Evolutionary conservation across 2,888 invertebrate species (phyloP).

Genomic region (Ochropacha duplaris): DNA sequence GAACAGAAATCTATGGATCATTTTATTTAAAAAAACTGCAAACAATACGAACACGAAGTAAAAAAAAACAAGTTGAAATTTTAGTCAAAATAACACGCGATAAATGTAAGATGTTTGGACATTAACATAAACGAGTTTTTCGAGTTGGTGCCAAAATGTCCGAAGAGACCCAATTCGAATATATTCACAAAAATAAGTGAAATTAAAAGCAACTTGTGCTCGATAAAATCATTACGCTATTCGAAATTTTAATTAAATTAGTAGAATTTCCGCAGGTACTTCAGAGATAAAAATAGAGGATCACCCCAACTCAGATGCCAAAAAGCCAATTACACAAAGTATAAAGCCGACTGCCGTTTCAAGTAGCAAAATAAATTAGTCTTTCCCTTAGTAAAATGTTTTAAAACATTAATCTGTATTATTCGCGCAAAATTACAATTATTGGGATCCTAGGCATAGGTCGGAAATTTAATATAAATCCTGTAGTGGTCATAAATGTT

Average conservation of each 20-base stretch:
- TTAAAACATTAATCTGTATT: not conserved
- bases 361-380: too few species aligned
- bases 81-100: not conserved
- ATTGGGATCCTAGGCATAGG: not conserved
- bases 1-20: too few species aligned
- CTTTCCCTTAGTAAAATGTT: not conserved
- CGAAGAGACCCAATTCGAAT: not conserved
- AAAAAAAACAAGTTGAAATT: too few species aligned
- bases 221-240: not conserved
- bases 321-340: not conserved
- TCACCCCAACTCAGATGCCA: not conserved
- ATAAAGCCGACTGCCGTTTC: not conserved
- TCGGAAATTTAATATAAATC: constrained; percentile 25
- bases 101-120: not conserved
- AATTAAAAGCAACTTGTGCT: not conserved
- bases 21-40: too few species aligned
- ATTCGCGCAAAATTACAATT: not conserved
- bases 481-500: constrained; percentile 39
- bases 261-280: not conserved
- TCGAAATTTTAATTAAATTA: not conserved
- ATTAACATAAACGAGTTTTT: not conserved
- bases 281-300: not conserved
- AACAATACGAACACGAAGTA: too few species aligned
- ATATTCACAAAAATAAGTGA: not conserved
- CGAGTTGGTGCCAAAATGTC: not conserved